Evolutionary conservation across 1,140 invertebrate species (phyloP).

Genomic region (Triops cancriformis): DNA sequence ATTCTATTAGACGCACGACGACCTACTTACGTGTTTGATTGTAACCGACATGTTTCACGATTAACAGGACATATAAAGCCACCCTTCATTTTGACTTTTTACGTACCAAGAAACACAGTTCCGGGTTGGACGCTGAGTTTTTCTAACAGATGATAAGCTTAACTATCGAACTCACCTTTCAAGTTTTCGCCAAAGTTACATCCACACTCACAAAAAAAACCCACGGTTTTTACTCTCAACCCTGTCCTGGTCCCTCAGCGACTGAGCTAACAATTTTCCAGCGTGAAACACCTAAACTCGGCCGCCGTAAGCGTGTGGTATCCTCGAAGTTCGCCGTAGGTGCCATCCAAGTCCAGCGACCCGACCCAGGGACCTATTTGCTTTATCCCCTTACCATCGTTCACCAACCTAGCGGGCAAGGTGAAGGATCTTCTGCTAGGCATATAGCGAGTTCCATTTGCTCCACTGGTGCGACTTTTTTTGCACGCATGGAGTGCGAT

Average conservation of each 20-base stretch:
- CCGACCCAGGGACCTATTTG: neutral
- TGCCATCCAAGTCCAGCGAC: neutral
- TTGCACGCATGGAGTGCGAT: no score
- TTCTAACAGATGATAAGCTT: neutral
- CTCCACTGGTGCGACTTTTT: no score
- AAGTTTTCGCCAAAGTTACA: neutral
- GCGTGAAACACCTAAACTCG: neutral
- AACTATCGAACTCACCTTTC: neutral
- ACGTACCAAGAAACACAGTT: neutral
- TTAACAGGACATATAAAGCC: neutral
- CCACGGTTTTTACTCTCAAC: neutral
- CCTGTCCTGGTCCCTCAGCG: neutral
- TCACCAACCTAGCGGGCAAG: no score
- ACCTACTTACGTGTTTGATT: neutral
- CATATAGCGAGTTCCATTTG: no score
- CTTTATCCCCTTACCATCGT: neutral
- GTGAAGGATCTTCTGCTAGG: neutral
- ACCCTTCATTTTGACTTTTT: neutral
- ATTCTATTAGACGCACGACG: neutral
- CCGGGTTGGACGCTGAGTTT: neutral
- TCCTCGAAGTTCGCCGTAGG: neutral
- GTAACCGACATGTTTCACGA: neutral
- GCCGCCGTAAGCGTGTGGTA: neutral
- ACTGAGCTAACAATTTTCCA: neutral
- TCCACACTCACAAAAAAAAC: neutral